phyloP scores from a whole-genome alignment of 2,797 vertebrate genomes.

The Poeciliopsis infans region DNA sequence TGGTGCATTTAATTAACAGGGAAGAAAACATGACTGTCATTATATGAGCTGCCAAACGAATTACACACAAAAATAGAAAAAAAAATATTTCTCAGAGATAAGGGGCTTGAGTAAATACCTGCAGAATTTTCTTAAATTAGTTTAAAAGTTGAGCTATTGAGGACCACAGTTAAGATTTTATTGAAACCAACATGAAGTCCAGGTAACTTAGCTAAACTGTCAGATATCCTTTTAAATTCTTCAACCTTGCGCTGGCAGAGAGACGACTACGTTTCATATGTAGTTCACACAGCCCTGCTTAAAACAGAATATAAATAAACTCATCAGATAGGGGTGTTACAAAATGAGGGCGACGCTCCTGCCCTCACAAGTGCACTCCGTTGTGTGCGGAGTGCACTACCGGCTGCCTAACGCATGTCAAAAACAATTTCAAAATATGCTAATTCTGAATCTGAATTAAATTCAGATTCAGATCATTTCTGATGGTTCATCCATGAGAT shows the following conservation, averaged over 20 bases:
- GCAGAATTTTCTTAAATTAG: background rate
- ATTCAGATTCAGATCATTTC: background rate
- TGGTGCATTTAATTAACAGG: background rate
- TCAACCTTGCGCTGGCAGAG: background rate
- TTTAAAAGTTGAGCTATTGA: background rate
- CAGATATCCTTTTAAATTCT: background rate
- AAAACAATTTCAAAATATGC: background rate
- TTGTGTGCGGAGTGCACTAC: background rate
- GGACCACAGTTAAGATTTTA: background rate
- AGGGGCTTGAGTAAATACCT: background rate
- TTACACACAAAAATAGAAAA: background rate
- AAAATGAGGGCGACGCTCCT: background rate
- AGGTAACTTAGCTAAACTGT: background rate
- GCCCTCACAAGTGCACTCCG: background rate
- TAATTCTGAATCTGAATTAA: background rate
- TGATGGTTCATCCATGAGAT: background rate
- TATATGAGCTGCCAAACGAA: background rate
- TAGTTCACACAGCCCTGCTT: constrained; percentile 1
- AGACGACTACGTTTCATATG: background rate
- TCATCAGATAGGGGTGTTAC: background rate
- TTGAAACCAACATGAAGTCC: background rate
- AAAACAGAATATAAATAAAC: constrained; percentile 8
- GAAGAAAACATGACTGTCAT: background rate
- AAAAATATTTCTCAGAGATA: background rate
- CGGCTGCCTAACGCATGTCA: background rate